Base-by-base conservation (phyloP, 2,113 vertebrate genomes). In the Bufo gargarizans region DNA sequence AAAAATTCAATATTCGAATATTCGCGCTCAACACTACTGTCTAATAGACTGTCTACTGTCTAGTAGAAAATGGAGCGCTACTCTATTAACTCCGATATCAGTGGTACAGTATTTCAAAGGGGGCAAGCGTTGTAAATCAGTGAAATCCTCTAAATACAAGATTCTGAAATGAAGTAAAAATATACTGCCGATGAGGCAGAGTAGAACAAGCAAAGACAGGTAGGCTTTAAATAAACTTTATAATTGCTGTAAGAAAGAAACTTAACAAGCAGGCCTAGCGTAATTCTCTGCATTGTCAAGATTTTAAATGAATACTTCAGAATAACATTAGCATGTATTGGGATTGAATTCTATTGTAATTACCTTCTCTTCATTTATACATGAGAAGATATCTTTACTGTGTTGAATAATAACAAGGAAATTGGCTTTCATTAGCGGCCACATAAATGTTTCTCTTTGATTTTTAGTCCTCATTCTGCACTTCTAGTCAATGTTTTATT, bases 371-470 rank as follows among this genome's bases (percentile, higher is more conserved):
- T 81, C 79, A 81, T 81, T 81, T 81, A 81, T 81, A 61, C 79
- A 81, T 81, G 79, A 81, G 58, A 81, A 81, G 79, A 81, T 81
- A 81, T 81, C 58, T 61, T 81, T 81, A 81, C 79, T 63, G 79
- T 19, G 63, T 81, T 81, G 79, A 81, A 81, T 59, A 81, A 81
- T 81, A 81, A 81, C 19, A 81, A 56, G 56, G 33, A 63, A 79
- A 81, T 58, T 81, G 79, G 63, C 79, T 81, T 81, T 81, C 79
- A 81, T 61, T 22, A 61, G 79, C 33, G 61, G 58, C 56, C 33
- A 47, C 58, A 61, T 61, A 19, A 81, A 81, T 63, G 33, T 61
- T 45, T 81, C 56, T 63, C 79, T 81, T 81, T 81, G 56, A 81
- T 81, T 81, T 81, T 81, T 45, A 43, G 45, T 61, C 6, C 56